Conservation (phyloP, 2,888 invertebrate genomes). For the Polietes domitor region DNA sequence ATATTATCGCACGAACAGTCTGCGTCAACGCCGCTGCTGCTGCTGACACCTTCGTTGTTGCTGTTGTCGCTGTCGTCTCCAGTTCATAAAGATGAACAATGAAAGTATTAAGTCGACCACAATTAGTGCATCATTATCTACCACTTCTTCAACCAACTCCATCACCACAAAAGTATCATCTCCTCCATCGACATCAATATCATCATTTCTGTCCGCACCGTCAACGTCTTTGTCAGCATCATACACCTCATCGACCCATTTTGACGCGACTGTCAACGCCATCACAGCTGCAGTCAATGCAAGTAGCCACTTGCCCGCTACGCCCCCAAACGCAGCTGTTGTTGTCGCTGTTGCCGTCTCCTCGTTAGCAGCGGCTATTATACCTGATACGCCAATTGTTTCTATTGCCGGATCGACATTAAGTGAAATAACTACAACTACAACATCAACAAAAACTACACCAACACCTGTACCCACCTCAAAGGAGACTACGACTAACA, state of each 20-base stretch:
- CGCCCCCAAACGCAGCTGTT: constrained; percentile 66
- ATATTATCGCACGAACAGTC: constrained; percentile 51
- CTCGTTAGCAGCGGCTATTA: constrained; percentile 71
- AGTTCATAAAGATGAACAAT: constrained; percentile 75
- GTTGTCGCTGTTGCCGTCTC: constrained; percentile 68
- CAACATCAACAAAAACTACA: constrained; percentile 77
- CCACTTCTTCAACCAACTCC: constrained; percentile 42
- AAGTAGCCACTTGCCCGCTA: constrained; percentile 50
- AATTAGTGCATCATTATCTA: constrained; percentile 54
- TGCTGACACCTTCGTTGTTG: constrained; percentile 57
- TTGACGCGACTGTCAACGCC: constrained; percentile 60
- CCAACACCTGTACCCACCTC: constrained; percentile 71
- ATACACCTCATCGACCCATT: constrained; percentile 54
- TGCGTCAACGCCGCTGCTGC: constrained; percentile 58
- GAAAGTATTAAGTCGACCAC: constrained; percentile 73
- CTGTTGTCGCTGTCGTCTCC: constrained; percentile 47
- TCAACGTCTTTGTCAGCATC: constrained; percentile 56
- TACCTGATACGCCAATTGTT: constrained; percentile 77
- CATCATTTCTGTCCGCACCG: constrained; percentile 40
- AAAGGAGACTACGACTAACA: constrained; percentile 41
- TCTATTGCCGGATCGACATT: constrained; percentile 77
- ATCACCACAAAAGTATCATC: constrained; percentile 67
- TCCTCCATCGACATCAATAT: constrained; percentile 59
- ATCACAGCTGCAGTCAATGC: constrained; percentile 62
- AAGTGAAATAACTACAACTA: constrained; percentile 77